Evolutionary conservation across 92 coral and sea anemone species (phyloP).

Genomic region (Montipora capitata): DNA sequence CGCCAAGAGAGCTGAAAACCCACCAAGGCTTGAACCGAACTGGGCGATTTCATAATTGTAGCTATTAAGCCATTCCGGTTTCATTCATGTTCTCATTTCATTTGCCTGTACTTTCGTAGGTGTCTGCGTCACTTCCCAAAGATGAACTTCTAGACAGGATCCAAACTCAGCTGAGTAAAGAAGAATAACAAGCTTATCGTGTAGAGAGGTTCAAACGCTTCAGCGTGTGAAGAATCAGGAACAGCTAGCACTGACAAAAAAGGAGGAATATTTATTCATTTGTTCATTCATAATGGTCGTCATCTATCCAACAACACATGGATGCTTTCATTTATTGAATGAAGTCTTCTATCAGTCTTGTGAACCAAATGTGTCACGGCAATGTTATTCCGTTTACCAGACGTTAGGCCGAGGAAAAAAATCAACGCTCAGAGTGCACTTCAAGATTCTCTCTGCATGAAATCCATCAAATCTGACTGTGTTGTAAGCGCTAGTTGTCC

Average conservation of each 20-base stretch:
- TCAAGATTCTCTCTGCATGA: background rate
- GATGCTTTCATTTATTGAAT: no score
- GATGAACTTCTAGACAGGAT: constrained; percentile 81
- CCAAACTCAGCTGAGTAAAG: constrained; percentile 59
- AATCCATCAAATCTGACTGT: no score
- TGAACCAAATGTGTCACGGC: background rate
- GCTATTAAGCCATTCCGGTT: no score
- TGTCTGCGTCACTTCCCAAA: constrained; percentile 79
- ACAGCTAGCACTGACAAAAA: background rate
- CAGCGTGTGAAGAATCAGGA: background rate
- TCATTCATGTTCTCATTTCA: no score
- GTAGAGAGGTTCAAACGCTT: background rate
- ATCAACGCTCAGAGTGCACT: background rate
- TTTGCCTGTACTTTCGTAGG: constrained; percentile 38
- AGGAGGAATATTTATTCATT: background rate
- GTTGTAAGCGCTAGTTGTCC: no score
- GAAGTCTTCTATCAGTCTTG: background rate
- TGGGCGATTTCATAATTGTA: no score
- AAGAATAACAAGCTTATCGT: constrained; percentile 14
- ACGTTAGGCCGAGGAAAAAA: background rate
- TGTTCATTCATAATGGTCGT: background rate
- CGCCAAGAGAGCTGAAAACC: no score
- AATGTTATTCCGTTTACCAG: background rate
- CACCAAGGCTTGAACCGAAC: no score
- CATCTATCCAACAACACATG: background rate